Evolutionary conservation across 1,140 invertebrate genomes (phyloP).

Genomic region (Metaphire vulgaris): DNA sequence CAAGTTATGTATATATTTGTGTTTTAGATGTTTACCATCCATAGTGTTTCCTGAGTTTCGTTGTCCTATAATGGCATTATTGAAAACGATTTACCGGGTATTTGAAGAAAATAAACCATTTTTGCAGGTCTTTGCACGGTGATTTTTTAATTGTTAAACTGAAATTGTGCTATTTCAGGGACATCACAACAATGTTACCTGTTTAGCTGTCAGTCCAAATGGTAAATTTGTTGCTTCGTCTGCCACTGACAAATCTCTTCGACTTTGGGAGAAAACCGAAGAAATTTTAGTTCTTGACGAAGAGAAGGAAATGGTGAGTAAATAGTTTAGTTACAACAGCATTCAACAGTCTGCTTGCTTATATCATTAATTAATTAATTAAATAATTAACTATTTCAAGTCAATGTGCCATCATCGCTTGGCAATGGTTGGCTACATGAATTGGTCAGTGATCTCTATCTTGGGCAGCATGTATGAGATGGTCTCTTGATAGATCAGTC

Average conservation of each 20-base stretch:
- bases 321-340: not conserved
- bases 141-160: not conserved
- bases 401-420: not conserved
- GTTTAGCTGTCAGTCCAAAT: slow-evolving; percentile 69
- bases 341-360: not conserved
- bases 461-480: no score
- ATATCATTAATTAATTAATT: not conserved
- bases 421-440: not conserved
- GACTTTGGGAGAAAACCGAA: slow-evolving; percentile 77
- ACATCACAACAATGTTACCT: slow-evolving; percentile 66
- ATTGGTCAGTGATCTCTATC: not conserved
- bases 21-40: no score
- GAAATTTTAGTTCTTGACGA: slow-evolving; percentile 88
- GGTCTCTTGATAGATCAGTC: no score
- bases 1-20: no score
- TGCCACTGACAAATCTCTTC: slow-evolving; percentile 79
- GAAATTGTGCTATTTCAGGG: slow-evolving; percentile 38
- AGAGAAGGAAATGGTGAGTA: slow-evolving; percentile 65
- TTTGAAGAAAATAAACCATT: no score
- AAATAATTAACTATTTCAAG: not conserved
- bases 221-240: slow-evolving; percentile 73
- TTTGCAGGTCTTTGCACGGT: no score
- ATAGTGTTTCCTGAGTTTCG: no score
- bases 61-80: no score
- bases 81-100: no score